These are phyloP conservation scores for Antheraea assamensis DNA, from an alignment of 2,888 invertebrate species.

Conservation along the genomic window DNA sequence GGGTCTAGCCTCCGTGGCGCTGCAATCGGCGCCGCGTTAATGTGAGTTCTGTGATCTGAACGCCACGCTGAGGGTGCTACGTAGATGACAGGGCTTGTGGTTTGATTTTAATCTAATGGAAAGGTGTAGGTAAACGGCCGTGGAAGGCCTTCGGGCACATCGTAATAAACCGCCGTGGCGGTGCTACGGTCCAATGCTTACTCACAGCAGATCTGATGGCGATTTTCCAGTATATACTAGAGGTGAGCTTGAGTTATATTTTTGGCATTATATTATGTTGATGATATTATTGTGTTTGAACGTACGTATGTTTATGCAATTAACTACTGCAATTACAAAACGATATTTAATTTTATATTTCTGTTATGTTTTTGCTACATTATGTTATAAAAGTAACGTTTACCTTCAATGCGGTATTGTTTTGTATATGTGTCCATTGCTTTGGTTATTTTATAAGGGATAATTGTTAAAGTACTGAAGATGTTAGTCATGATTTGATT, in stretches of 20 bases:
- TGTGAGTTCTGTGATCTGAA: conserved; percentile 58
- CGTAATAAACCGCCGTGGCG: conserved; percentile 81
- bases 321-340: neutral
- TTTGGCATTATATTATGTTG: neutral
- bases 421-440: neutral
- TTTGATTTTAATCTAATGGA: conserved; percentile 67
- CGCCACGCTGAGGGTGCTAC: conserved; percentile 52
- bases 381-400: neutral
- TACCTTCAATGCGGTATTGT: neutral
- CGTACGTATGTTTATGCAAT: neutral
- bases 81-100: conserved; percentile 56
- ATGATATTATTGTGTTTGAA: neutral
- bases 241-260: conserved; percentile 79
- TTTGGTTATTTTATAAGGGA: neutral
- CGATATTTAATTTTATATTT: neutral
- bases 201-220: conserved; percentile 92
- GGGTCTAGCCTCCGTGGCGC: conserved; percentile 65
- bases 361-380: neutral
- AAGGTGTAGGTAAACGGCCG: conserved; percentile 72
- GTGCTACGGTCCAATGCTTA: conserved; percentile 88
- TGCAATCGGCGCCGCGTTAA: conserved; percentile 66
- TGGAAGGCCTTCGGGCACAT: conserved; percentile 80
- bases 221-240: conserved; percentile 91
- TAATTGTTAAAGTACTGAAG: neutral
- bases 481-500: neutral